phyloP scores from a whole-genome alignment of 2,888 invertebrate species.

The Drosophila nigritarsus region DNA sequence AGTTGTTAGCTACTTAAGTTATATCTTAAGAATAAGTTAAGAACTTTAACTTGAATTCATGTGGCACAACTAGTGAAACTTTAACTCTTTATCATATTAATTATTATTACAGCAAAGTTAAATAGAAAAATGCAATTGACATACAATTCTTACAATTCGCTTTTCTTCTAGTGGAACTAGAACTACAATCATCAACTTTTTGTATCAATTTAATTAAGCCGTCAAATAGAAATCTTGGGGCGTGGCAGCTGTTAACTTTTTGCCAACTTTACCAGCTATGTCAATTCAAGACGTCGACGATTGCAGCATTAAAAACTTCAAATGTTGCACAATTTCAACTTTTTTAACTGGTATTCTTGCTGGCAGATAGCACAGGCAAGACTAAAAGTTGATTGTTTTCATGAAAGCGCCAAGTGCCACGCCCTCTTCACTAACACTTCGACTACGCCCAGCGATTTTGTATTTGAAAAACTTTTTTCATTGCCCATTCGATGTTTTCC shows the following conservation, averaged over 20 bases:
- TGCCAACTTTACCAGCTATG: slow-evolving; percentile 30
- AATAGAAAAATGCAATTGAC: background rate
- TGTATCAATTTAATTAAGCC: slow-evolving; percentile 47
- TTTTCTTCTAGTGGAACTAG: slow-evolving; percentile 2
- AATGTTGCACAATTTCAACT: slow-evolving; percentile 53
- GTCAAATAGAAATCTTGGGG: slow-evolving; percentile 9
- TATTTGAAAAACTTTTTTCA: slow-evolving; percentile 67
- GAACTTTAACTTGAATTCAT: background rate
- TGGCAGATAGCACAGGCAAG: background rate
- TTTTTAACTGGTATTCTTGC: slow-evolving; percentile 19
- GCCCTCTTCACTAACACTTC: slow-evolving; percentile 22
- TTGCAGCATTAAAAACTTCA: slow-evolving; percentile 44
- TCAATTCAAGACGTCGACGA: slow-evolving; percentile 25
- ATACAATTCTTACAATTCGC: slow-evolving; percentile 17
- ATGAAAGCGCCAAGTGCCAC: slow-evolving; percentile 39
- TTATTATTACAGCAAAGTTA: background rate
- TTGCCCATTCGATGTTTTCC: slow-evolving; percentile 56
- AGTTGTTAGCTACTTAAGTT: background rate
- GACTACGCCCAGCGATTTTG: slow-evolving; percentile 15
- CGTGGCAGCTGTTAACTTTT: slow-evolving; percentile 31
- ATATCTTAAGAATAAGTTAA: background rate
- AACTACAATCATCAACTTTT: slow-evolving; percentile 7
- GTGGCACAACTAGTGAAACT: background rate
- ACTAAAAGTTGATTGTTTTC: slow-evolving; percentile 42
- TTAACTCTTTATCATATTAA: background rate